phyloP scores from a whole-genome alignment of 2,797 vertebrate genomes.

The Anguilla obscura region DNA sequence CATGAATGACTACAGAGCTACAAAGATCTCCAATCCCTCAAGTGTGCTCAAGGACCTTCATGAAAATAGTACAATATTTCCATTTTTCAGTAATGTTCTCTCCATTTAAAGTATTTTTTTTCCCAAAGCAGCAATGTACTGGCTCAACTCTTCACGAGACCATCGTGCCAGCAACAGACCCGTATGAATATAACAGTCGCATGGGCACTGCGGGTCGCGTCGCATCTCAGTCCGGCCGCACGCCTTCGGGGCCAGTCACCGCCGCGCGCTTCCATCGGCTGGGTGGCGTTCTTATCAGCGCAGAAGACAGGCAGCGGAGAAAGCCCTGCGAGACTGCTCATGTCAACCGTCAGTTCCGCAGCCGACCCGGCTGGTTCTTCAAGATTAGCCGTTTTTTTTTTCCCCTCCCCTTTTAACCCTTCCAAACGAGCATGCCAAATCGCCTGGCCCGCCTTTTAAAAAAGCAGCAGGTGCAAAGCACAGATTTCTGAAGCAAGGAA shows the following conservation, averaged over 20 bases:
- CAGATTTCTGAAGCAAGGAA: conserved; percentile 32
- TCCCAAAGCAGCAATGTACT: background rate
- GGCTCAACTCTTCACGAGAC: background rate
- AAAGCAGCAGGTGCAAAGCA: conserved; percentile 27
- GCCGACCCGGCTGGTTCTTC: conserved; percentile 63
- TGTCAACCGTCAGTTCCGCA: background rate
- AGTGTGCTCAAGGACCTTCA: background rate
- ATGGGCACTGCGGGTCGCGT: too few species aligned
- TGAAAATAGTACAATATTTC: background rate
- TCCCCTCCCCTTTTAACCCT: conserved; percentile 15
- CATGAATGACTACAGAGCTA: background rate
- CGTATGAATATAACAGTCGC: background rate
- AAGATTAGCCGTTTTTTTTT: conserved; percentile 53
- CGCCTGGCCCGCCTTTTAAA: conserved; percentile 34
- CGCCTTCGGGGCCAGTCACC: background rate
- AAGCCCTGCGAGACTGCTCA: background rate
- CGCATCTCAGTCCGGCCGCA: background rate
- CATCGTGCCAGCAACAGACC: background rate
- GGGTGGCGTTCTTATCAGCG: background rate
- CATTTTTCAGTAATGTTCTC: background rate
- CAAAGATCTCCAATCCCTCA: background rate
- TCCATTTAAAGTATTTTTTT: background rate
- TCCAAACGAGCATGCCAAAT: conserved; percentile 39
- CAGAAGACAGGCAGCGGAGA: background rate
- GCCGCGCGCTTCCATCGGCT: background rate